Conservation (phyloP, 2,888 invertebrate species). For the Acronicta aceris region DNA sequence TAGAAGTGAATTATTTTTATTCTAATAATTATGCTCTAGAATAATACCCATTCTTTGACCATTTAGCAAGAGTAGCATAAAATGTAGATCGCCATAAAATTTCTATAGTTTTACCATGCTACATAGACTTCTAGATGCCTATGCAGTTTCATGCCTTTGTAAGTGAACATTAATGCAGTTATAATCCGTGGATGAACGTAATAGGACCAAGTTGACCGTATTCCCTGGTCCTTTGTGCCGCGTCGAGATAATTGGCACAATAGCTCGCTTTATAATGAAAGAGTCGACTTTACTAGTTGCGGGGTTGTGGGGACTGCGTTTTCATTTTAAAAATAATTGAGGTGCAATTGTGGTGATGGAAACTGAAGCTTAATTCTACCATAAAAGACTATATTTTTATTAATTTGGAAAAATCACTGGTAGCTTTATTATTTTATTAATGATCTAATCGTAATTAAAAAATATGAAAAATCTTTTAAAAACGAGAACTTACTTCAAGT, state of each 20-base stretch:
- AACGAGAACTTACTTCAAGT: no score
- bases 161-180: conserved; percentile 64
- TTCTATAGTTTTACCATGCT: neutral
- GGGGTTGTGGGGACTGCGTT: neutral
- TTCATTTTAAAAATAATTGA: neutral
- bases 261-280: conserved; percentile 18
- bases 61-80: no score
- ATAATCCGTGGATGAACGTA: conserved; percentile 41
- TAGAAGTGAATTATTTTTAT: no score
- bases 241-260: conserved; percentile 45
- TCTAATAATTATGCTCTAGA: no score
- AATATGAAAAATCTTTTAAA: no score
- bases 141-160: conserved; percentile 40
- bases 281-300: neutral
- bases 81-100: neutral
- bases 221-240: conserved; percentile 32
- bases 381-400: no score
- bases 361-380: no score
- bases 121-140: conserved; percentile 22
- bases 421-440: no score
- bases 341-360: no score
- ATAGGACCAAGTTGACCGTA: conserved; percentile 43
- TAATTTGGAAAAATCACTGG: no score
- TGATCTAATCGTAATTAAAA: no score
- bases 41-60: no score